Percentiles rank a stretch among this genome's conserved stretches.
phyloP scores from a whole-genome alignment of 2,888 invertebrate genomes.

The Mellilla xanthometata region DNA sequence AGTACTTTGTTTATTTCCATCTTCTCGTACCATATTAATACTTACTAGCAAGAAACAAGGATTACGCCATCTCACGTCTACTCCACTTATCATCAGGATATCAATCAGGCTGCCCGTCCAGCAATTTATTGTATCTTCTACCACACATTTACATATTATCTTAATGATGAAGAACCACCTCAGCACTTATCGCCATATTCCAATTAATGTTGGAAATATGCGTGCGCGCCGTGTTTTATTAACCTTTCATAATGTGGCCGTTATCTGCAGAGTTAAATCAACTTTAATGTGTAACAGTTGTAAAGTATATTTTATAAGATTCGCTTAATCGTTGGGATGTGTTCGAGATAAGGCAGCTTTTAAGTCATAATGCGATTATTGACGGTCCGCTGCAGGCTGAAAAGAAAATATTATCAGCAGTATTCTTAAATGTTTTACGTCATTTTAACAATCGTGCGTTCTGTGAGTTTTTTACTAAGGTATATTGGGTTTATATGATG shows the following conservation, averaged over 20 bases:
- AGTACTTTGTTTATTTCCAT: too few species aligned
- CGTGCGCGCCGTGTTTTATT: slow-evolving; percentile 62
- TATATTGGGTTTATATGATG: too few species aligned
- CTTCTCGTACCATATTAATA: background rate
- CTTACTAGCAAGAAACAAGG: slow-evolving; percentile 33
- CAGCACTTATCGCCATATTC: slow-evolving; percentile 68
- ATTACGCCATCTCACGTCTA: slow-evolving; percentile 42
- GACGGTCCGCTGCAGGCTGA: background rate
- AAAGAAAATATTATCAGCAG: too few species aligned
- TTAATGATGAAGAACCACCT: slow-evolving; percentile 68
- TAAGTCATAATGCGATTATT: slow-evolving; percentile 15
- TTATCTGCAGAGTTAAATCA: slow-evolving; percentile 60
- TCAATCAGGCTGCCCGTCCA: slow-evolving; percentile 55
- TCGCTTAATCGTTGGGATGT: slow-evolving; percentile 38
- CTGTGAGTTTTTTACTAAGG: too few species aligned
- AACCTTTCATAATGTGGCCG: slow-evolving; percentile 63
- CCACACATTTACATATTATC: slow-evolving; percentile 68
- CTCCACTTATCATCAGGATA: slow-evolving; percentile 52
- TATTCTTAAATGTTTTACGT: too few species aligned
- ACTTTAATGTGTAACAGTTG: slow-evolving; percentile 58
- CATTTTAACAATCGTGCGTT: too few species aligned
- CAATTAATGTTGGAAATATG: slow-evolving; percentile 73
- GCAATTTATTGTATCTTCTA: slow-evolving; percentile 56
- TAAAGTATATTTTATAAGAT: slow-evolving; percentile 44
- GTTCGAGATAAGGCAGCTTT: slow-evolving; percentile 20